Conservation (phyloP, 2,888 invertebrate species). For the Euspilapteryx auroguttella region DNA sequence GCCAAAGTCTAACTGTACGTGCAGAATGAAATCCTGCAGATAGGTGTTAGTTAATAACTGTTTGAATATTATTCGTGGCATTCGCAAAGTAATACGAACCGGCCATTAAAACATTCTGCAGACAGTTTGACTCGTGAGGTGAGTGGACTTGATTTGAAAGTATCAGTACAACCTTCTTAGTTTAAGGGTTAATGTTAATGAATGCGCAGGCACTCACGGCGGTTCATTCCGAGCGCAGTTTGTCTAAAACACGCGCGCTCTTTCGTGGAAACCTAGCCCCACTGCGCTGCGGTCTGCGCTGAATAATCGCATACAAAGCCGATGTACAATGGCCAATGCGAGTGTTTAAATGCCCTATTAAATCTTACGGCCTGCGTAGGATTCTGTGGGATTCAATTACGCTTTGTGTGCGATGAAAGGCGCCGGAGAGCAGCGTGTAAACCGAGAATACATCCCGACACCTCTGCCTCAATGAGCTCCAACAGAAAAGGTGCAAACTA, state of each 20-base stretch:
- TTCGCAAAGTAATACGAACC: slow-evolving; percentile 15
- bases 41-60: not conserved
- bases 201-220: slow-evolving; percentile 25
- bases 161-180: no score
- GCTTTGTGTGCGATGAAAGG: slow-evolving; percentile 58
- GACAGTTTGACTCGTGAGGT: no score
- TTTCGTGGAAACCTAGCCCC: slow-evolving; percentile 42
- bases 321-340: slow-evolving; percentile 56
- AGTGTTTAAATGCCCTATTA: slow-evolving; percentile 62
- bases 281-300: slow-evolving; percentile 42
- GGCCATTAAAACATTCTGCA: no score
- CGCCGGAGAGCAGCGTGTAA: slow-evolving; percentile 50
- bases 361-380: slow-evolving; percentile 57
- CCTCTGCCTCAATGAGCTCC: slow-evolving; percentile 55
- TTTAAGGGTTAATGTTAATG: slow-evolving; percentile 14
- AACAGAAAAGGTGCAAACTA: slow-evolving; percentile 56
- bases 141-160: no score
- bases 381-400: slow-evolving; percentile 61
- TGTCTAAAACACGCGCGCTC: slow-evolving; percentile 32
- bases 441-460: slow-evolving; percentile 58
- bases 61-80: no score
- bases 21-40: not conserved
- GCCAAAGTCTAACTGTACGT: not conserved
- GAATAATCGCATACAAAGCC: slow-evolving; percentile 56
- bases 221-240: slow-evolving; percentile 24